These are phyloP conservation scores for Pyrrhia umbra DNA, from an alignment of 2,888 invertebrate genomes.

Conservation along the genomic window DNA sequence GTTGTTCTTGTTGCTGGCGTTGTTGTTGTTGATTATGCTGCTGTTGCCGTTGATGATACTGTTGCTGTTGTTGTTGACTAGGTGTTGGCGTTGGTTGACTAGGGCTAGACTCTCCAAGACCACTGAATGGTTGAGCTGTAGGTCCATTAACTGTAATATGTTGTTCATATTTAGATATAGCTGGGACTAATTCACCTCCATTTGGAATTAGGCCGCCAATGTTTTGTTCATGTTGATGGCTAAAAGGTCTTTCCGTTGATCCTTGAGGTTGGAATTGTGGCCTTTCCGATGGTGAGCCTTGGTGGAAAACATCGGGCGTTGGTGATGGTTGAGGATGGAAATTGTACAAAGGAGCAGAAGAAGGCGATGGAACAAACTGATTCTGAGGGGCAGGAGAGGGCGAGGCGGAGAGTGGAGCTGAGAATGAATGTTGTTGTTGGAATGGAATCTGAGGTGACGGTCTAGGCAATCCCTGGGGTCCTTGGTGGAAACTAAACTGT, in stretches of 20 bases:
- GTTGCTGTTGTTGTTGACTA: slow-evolving; percentile 63
- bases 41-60: slow-evolving; percentile 56
- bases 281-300: slow-evolving; percentile 78
- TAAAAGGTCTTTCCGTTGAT: slow-evolving; percentile 76
- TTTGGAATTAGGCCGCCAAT: slow-evolving; percentile 89
- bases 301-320: slow-evolving; percentile 75
- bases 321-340: slow-evolving; percentile 83
- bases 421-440: slow-evolving; percentile 75
- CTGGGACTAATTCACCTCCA: slow-evolving; percentile 93
- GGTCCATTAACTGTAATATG: slow-evolving; percentile 91
- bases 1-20: slow-evolving; percentile 57
- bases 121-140: slow-evolving; percentile 73
- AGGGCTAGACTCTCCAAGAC: slow-evolving; percentile 71
- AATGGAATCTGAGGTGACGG: slow-evolving; percentile 74
- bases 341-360: slow-evolving; percentile 81
- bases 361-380: slow-evolving; percentile 84
- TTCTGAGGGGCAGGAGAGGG: slow-evolving; percentile 79
- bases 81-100: slow-evolving; percentile 61
- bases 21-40: slow-evolving; percentile 64
- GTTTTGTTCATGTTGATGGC: slow-evolving; percentile 84
- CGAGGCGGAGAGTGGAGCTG: slow-evolving; percentile 71
- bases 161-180: slow-evolving; percentile 95
- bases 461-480: slow-evolving; percentile 76
- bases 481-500: slow-evolving; percentile 87
- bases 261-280: slow-evolving; percentile 76